Base-by-base conservation (phyloP, 2,888 invertebrate species). In the Catocala sponsa region DNA sequence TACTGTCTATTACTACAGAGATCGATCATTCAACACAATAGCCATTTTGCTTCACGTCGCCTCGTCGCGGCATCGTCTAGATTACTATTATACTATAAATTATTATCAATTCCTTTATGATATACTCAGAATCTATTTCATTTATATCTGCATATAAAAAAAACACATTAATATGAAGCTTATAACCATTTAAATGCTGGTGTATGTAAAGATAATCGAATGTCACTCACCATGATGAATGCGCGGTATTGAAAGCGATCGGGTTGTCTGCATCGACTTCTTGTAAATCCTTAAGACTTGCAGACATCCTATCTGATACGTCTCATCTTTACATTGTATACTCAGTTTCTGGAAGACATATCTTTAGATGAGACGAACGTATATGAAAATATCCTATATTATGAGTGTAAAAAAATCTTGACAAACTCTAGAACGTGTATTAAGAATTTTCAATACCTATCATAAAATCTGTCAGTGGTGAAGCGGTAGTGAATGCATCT, bases 191-290 rank as follows among this genome's bases (percentile, higher is more conserved):
- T 47, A 25, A 47, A 25, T 25, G 15, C 0, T 10, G 11, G 46
- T 46, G 46, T 48, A 50, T 52, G 49, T 59, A 58, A 33, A 57
- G 56, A 63, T 53, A 56, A 67, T 70, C 59, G 63, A 59, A 43
- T 70, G 70, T 67, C 70, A 69, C 38, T 60, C 66, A 55, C 32
- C 11, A 41, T 59, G 63, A 57, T 63, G 41, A 67, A 67, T 67
- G 63, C 41, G 52, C 54, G 33, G 46, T 57, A 59, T 66, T 63
- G 59, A 70, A 33, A 50, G 55, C 41, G 35, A 44, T 43, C 35
- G 41, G 48, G 11, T 49, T 47, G 25, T 46, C 42, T 55, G 13
- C 38, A 66, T 43, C 48, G 55, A 46, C 35, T 42, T 10, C 35
- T 53, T 63, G 44, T 58, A 63, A 63, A 53, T 46, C 44, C 33